Base-by-base conservation (phyloP, 2,797 vertebrate genomes). In the Crocodylus rhombifer region DNA sequence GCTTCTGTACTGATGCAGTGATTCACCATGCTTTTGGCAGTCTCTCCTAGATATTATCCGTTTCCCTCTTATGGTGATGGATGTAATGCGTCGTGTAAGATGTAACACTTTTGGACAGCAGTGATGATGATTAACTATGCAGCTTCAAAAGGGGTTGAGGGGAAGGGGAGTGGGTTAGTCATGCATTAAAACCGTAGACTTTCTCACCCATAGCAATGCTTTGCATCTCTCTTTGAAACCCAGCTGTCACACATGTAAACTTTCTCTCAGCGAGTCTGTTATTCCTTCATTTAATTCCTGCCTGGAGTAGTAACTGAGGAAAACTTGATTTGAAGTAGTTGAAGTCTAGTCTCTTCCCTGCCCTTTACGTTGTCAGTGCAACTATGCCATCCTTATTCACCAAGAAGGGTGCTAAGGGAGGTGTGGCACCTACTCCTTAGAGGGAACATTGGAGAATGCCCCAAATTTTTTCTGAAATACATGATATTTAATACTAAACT, bases 1-100 rank as follows among this genome's bases (percentile, higher is more conserved):
- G 71, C 23, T 36, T 36, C 36, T 56, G 1, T 0, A 2, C n/a
- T 51, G 15, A 1, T 2, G 1, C 0, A 16, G 73, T 3, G 30
- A 4, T 36, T 62, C 1, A 1, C 55, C 12, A 55, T 71, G 74
- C 75, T 58, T 6, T 30, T n/a, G 30, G 62, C 61, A 79, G 65
- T 33, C 60, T 57, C 77, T 57, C 1, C 7, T 3, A 65, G 14
- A 1, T 5, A 3, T 2, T 2, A 75, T 7, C 64, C 2, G 2
- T 7, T 62, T 62, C 42, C 80, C 87, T 55, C 6, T 67, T 5
- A 3, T 14, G 20, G 26, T 56, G 1, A 26, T 10, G 2, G 51
- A 20, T 42, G n/a, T 14, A 30, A 30, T n/a, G 28, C 11, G 3
- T 57, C 5, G 28, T 12, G 55, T n/a, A 15, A 57, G 18, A 3